Evolutionary conservation across 2,113 vertebrate species (phyloP).

Genomic region (Gnathonemus echidnorhynchus): DNA sequence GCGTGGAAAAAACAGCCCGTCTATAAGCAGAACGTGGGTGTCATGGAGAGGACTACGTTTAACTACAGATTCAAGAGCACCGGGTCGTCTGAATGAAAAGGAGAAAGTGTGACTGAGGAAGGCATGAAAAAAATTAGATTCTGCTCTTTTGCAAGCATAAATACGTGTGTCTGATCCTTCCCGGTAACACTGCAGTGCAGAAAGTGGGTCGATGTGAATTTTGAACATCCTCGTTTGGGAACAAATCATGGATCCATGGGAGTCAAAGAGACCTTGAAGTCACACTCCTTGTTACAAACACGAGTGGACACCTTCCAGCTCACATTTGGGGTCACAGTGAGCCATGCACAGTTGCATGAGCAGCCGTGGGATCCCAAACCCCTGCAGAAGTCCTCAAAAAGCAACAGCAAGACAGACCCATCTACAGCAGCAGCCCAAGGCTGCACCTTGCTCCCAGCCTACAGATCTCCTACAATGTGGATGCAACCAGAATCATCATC

Average conservation of each 20-base stretch:
- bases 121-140: neutral
- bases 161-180: neutral
- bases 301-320: neutral
- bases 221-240: slow-evolving; percentile 38
- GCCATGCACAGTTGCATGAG: neutral
- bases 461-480: neutral
- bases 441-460: neutral
- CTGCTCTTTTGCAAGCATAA: slow-evolving; percentile 1
- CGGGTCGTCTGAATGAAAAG: neutral
- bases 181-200: slow-evolving; percentile 10
- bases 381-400: neutral
- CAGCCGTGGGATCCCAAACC: neutral
- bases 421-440: neutral
- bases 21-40: neutral
- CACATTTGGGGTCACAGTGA: neutral
- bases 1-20: neutral
- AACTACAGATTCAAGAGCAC: neutral
- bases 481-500: neutral
- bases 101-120: neutral
- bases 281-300: neutral
- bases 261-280: neutral
- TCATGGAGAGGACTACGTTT: neutral
- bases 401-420: neutral
- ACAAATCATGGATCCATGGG: slow-evolving; percentile 28
- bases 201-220: slow-evolving; percentile 39